phyloP scores from a whole-genome alignment of 2,888 invertebrate species.

The Oegoconia quadripuncta region DNA sequence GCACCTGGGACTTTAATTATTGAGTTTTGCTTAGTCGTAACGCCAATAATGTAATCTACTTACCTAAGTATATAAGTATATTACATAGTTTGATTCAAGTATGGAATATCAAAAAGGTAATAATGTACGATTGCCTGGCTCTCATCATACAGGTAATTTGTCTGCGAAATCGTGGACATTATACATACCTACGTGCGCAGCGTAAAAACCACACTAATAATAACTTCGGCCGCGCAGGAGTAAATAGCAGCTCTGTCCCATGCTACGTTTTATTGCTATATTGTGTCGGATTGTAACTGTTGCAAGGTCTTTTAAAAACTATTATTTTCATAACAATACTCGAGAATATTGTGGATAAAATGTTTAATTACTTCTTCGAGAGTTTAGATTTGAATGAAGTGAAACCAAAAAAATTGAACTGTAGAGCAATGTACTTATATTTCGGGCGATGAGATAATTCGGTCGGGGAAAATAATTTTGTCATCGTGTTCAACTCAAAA shows the following conservation, averaged over 20 bases:
- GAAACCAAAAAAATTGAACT: too few species aligned
- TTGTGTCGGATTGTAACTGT: too few species aligned
- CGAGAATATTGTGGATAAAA: too few species aligned
- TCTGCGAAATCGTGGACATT: constrained; percentile 8
- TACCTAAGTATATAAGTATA: background rate
- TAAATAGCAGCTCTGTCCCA: constrained; percentile 3
- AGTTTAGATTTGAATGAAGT: too few species aligned
- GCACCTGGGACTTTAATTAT: background rate
- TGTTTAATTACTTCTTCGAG: too few species aligned
- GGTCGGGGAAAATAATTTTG: too few species aligned
- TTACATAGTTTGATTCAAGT: background rate
- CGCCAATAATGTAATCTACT: background rate
- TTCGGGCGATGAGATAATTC: too few species aligned
- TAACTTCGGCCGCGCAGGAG: constrained; percentile 4
- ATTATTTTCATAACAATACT: too few species aligned
- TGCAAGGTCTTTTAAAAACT: too few species aligned
- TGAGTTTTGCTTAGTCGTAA: too few species aligned
- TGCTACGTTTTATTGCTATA: background rate
- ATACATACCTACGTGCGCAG: constrained; percentile 5
- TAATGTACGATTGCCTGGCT: background rate
- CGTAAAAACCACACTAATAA: constrained; percentile 14
- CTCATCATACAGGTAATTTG: constrained; percentile 7
- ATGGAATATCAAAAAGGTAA: constrained; percentile 1
- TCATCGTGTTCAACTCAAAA: too few species aligned
- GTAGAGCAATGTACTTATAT: too few species aligned